Percentiles rank a stretch among this genome's conserved stretches.
phyloP scores from a whole-genome alignment of 2,113 vertebrate genomes.

The Nothobranchius kuhntae region DNA sequence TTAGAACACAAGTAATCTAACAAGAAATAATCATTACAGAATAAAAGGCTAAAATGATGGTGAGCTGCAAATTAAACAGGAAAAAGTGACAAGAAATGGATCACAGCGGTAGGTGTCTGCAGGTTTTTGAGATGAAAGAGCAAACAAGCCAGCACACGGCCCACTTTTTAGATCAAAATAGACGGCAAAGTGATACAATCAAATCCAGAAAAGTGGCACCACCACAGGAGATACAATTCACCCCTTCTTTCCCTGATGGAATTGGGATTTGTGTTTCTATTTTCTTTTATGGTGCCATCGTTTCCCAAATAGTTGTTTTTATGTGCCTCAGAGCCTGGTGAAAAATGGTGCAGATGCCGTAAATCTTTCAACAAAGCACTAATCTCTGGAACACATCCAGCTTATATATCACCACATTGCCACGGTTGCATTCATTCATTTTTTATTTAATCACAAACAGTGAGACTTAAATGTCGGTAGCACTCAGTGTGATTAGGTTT shows the following conservation, averaged over 20 bases:
- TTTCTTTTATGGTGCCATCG: conserved; percentile 66
- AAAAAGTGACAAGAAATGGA: conserved; percentile 14
- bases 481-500: not conserved
- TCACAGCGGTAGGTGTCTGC: conserved; percentile 28
- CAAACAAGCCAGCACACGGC: conserved; percentile 32
- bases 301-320: conserved; percentile 68
- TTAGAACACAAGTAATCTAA: conserved; percentile 12
- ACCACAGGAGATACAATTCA: conserved; percentile 52
- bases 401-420: conserved; percentile 14
- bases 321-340: conserved; percentile 56
- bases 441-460: conserved; percentile 35
- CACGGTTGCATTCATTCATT: conserved; percentile 26
- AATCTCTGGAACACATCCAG: conserved; percentile 41
- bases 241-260: conserved; percentile 52
- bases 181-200: conserved; percentile 63
- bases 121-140: conserved; percentile 11
- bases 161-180: conserved; percentile 49
- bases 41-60: conserved; percentile 1
- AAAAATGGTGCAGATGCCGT: conserved; percentile 45
- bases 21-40: not conserved
- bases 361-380: conserved; percentile 54
- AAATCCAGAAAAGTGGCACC: conserved; percentile 45
- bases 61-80: conserved; percentile 29
- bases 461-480: not conserved
- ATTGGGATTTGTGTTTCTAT: conserved; percentile 69